A percentile compares a stretch with the other conserved stretches of the same genome.
Evolutionary conservation across 2,888 invertebrate genomes (phyloP).

Genomic region (Cephalotes varians): DNA sequence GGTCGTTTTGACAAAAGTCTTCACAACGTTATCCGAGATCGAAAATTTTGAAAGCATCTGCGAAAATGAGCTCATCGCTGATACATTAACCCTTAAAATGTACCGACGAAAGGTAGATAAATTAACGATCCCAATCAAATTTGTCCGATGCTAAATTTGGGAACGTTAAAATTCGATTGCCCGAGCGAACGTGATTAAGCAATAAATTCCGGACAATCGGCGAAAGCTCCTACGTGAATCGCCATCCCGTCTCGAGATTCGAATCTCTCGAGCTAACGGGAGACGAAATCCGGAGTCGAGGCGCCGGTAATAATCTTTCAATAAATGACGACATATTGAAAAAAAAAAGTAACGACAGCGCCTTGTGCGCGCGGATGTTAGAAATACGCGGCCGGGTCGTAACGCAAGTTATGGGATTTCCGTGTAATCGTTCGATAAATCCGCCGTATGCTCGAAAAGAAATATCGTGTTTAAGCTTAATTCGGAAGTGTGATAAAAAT

Average conservation of each 20-base stretch:
- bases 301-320: slow-evolving; percentile 31
- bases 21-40: background rate
- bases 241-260: slow-evolving; percentile 13
- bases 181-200: background rate
- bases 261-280: background rate
- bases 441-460: slow-evolving; percentile 33
- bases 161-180: background rate
- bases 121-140: background rate
- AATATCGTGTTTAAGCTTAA: slow-evolving; percentile 52
- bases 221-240: background rate
- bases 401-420: slow-evolving; percentile 22
- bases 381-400: background rate
- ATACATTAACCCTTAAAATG: background rate
- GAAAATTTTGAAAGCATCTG: background rate
- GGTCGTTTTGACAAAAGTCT: background rate
- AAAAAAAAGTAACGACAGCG: slow-evolving; percentile 21
- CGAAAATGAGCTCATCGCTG: background rate
- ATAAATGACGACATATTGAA: slow-evolving; percentile 42
- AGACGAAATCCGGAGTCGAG: background rate
- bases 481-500: slow-evolving; percentile 53
- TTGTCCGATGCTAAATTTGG: background rate
- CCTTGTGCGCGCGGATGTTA: slow-evolving; percentile 21
- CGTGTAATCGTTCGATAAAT: slow-evolving; percentile 49
- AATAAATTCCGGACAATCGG: background rate
- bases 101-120: background rate